Base-by-base conservation (phyloP, 2,888 invertebrate genomes). In the Hirtodrosophila histrioides region DNA sequence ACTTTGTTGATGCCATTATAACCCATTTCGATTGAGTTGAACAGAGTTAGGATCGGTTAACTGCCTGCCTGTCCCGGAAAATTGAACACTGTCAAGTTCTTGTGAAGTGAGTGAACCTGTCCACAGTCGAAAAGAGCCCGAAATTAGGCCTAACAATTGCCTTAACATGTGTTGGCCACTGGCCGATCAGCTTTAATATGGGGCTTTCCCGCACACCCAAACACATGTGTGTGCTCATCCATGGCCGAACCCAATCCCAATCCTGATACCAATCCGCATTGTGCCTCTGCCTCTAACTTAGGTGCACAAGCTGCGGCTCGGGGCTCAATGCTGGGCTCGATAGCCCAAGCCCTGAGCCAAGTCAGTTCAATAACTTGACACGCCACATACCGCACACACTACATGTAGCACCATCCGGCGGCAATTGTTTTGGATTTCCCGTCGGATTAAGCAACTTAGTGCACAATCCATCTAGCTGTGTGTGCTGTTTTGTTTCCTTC, bases 401-500 rank as follows among this genome's bases (percentile, higher is more conserved):
- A 46, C 10, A 39, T 8, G 10, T 2, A 5, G 36, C 65, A 72
- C 63, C 69, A 74, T 75, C 61, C 71, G 79, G 58, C 73, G 67
- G 69, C 73, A 74, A 75, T 80, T 81, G 86, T 85, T 85, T 82
- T 85, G 86, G 85, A 82, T 86, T 85, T 85, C 82, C 85, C 85
- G 74, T 74, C 74, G 82, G 85, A 85, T 85, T 85, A 86, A 70
- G 84, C 75, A 84, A 85, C 82, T 84, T 84, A 81, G 79, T 81
- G 82, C 75, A 81, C 79, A 81, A 83, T 76, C 76, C 75, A 29
- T 36, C 69, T 17, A 27, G 36, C 51, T 9, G 9, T 6, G 62
- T 43, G 31, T 12, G 43, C 33, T 27, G 41, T 57, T 57, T 53
- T 54, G 64, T 75, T 78, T 75, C 65, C 66, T 75, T 58, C 57